phyloP scores from a whole-genome alignment of 2,113 vertebrate genomes.

The Brachyistius frenatus region DNA sequence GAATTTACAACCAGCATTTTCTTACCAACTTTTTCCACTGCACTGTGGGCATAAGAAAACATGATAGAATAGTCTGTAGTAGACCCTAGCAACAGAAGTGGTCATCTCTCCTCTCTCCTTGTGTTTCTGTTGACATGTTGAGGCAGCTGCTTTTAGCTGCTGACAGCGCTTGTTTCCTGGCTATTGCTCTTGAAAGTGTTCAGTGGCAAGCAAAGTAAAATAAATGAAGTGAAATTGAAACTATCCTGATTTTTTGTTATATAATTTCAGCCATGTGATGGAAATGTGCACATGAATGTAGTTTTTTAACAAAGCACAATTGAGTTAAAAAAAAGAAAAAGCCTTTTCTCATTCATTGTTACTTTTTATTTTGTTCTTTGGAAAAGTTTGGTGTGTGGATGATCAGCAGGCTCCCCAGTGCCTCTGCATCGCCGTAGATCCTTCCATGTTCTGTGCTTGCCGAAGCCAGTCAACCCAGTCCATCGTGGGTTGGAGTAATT shows the following conservation, averaged over 20 bases:
- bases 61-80: not conserved
- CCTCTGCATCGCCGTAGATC: conserved; percentile 47
- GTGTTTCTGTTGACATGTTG: no score
- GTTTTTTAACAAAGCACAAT: not conserved
- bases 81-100: not conserved
- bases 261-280: not conserved
- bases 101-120: no score
- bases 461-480: conserved; percentile 42
- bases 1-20: conserved; percentile 31
- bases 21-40: not conserved
- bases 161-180: no score
- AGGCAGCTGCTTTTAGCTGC: no score
- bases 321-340: not conserved
- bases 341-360: not conserved
- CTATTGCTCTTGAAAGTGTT: no score
- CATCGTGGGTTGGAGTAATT: conserved; percentile 53
- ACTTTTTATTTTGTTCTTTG: conserved; percentile 30
- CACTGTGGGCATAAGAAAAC: not conserved
- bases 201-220: no score
- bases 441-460: conserved; percentile 19
- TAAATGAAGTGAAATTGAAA: not conserved
- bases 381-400: conserved; percentile 34
- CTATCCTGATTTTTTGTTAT: not conserved
- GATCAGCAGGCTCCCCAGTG: conserved; percentile 64
- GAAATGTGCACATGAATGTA: no score